phyloP scores from a whole-genome alignment of 2,797 vertebrate species.

The Coracias cyanogaster region DNA sequence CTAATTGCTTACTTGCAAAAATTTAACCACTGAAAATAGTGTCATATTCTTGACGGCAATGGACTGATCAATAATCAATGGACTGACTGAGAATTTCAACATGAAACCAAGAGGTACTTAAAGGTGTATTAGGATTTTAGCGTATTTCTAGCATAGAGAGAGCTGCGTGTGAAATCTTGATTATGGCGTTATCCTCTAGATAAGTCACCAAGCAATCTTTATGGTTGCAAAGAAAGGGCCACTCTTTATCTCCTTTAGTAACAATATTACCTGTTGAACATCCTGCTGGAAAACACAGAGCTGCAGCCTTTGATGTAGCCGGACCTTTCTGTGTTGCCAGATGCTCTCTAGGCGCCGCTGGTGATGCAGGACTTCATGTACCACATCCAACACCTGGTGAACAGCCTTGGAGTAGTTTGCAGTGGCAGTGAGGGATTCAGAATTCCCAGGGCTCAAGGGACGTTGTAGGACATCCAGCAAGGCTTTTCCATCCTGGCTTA shows the following conservation, averaged over 20 bases:
- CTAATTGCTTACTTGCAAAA: not conserved
- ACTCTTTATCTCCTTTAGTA: not conserved
- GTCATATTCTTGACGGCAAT: not conserved
- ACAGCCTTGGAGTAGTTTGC: conserved; percentile 99
- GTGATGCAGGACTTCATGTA: conserved; percentile 96
- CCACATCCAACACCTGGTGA: conserved; percentile 94
- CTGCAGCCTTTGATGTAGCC: conserved; percentile 96
- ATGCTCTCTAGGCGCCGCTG: conserved; percentile 95
- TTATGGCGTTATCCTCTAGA: not conserved
- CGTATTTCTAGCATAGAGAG: not conserved
- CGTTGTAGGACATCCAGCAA: conserved; percentile 95
- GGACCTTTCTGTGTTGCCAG: conserved; percentile 97
- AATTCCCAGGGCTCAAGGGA: conserved; percentile 94
- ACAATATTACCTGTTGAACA: conserved; percentile 91
- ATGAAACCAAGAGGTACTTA: not conserved
- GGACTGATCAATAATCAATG: not conserved
- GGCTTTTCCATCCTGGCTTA: conserved; percentile 98
- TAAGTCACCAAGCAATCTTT: not conserved
- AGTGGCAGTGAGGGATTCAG: conserved; percentile 95
- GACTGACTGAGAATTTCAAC: not conserved
- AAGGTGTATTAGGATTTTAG: not conserved
- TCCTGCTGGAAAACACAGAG: conserved; percentile 99
- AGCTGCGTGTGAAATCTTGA: not conserved
- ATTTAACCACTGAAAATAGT: not conserved
- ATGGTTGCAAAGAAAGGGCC: not conserved